phyloP scores from a whole-genome alignment of 1,140 invertebrate species.

The Pteromalus puparum region DNA sequence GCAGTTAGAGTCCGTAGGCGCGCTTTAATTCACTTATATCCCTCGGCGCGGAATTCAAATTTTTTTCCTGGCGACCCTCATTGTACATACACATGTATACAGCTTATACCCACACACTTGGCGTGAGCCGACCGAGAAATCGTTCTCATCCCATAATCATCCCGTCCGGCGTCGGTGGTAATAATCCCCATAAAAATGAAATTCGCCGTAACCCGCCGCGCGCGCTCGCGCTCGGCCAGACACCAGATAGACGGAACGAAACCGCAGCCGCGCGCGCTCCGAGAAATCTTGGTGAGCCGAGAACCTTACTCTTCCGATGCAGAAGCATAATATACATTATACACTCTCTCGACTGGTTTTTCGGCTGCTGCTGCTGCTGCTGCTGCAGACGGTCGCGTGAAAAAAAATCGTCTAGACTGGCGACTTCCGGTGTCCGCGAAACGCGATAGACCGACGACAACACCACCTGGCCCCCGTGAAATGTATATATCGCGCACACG shows the following conservation, averaged over 20 bases:
- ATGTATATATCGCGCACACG: too few relatives aligned
- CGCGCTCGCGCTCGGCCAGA: constrained; percentile 23
- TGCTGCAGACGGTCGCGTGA: neutral
- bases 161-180: neutral
- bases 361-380: constrained; percentile 20
- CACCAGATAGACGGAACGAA: constrained; percentile 21
- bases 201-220: constrained; percentile 19
- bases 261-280: constrained; percentile 34
- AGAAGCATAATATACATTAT: neutral
- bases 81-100: neutral
- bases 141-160: neutral
- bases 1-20: too few relatives aligned
- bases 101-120: neutral
- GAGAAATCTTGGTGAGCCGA: constrained; percentile 28
- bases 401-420: constrained; percentile 69
- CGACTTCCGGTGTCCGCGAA: constrained; percentile 66
- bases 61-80: neutral
- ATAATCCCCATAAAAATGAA: constrained; percentile 24
- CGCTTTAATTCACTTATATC: neutral
- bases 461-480: constrained; percentile 64
- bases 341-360: constrained; percentile 33
- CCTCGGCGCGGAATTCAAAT: neutral
- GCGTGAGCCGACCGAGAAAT: neutral
- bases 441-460: constrained; percentile 34
- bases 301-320: neutral